Conservation (phyloP, 2,113 vertebrate genomes). For the Chaenocephalus aceratus region DNA sequence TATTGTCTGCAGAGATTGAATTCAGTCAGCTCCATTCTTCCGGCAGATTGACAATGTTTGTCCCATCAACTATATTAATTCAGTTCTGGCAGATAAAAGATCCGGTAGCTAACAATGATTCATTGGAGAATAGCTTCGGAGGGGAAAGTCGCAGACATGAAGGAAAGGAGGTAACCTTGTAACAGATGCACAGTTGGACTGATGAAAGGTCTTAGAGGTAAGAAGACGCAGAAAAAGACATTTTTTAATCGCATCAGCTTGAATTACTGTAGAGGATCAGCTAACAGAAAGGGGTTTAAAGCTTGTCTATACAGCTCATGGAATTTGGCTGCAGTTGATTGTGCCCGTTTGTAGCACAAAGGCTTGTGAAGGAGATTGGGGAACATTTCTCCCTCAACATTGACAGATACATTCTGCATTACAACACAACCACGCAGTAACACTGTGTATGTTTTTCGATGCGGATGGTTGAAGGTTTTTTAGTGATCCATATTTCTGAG, state of each 20-base stretch:
- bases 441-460: background rate
- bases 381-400: conserved; percentile 26
- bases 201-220: conserved; percentile 64
- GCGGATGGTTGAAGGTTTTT: conserved; percentile 4
- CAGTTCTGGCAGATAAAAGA: conserved; percentile 79
- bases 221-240: conserved; percentile 55
- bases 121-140: conserved; percentile 70
- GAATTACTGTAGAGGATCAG: conserved; percentile 69
- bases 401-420: conserved; percentile 27
- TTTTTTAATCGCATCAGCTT: conserved; percentile 68
- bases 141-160: conserved; percentile 40
- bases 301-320: conserved; percentile 44
- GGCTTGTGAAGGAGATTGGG: conserved; percentile 45
- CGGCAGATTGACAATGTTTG: conserved; percentile 85
- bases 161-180: conserved; percentile 55
- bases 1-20: conserved; percentile 85
- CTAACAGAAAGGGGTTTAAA: conserved; percentile 39
- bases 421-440: conserved; percentile 22
- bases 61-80: conserved; percentile 85
- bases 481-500: background rate
- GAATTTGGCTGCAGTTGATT: conserved; percentile 63
- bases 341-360: conserved; percentile 52
- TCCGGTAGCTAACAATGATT: conserved; percentile 83
- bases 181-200: conserved; percentile 59
- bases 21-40: conserved; percentile 84